Evolutionary conservation across 1,140 invertebrate species (phyloP), one percentile per base, ranked within the genome.

Genomic region (Pararge aegeria): DNA sequence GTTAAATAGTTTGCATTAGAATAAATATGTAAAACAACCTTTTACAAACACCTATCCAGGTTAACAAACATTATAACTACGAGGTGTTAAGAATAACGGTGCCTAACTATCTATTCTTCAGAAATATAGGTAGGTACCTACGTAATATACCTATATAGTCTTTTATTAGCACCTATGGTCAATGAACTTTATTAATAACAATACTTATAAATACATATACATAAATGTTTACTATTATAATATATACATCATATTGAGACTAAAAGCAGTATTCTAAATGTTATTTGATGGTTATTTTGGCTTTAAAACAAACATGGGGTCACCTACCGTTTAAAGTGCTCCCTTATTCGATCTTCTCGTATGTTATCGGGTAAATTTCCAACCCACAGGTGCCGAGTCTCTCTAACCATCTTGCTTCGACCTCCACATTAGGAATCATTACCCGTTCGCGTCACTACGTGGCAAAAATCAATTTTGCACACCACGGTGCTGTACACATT

Each of bases 281-380:
- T 20, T 15, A 46, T 20, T 5, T 46, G 10, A 37, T 37, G 9
- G 34, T 37, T 37, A 37, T 37, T 20, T 12, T 21, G 1, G 20
- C 1, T 2, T 21, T 5, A 20, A 4, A 30, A 50, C 5, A 15
- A 50, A 19, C 7, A 44, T 7, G 24, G 37, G 15, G 20, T 20
- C 13, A 66, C 69, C 91, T 94, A 98, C 97, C 97, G 95, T 96
- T 98, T 98, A 92, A 98, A 98, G 93, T 98, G 96, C 92, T 98
- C 97, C 93, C 95, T 93, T 92, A 98, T 96, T 90, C 95, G 94
- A 90, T 98, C 96, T 93, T 98, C 96, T 85, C 95, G 95, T 93
- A 97, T 97, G 94, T 97, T 98, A 94, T 98, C 97, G 94, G 97
- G 97, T 94, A 99, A 96, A 96, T 99, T 98, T 95, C 97, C 97